A percentile compares a stretch with the other conserved stretches of the same genome.
These are phyloP conservation scores for Drosophila meridiana DNA, from an alignment of 2,888 invertebrate species.

Conservation along the genomic window DNA sequence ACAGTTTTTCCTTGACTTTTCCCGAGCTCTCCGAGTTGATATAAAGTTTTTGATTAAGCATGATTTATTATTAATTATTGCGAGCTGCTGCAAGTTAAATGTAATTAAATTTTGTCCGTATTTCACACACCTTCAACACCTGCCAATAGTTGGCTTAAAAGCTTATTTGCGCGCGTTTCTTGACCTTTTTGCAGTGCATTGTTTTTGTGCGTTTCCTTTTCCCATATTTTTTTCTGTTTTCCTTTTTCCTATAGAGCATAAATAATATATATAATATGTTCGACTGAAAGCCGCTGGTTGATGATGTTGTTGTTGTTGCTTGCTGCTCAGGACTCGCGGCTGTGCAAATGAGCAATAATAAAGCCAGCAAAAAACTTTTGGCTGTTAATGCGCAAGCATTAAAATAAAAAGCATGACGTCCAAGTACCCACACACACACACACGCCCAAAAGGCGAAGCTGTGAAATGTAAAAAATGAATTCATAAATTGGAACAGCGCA, in stretches of 20 bases:
- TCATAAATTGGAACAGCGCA: slow-evolving; percentile 60
- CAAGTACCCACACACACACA: slow-evolving; percentile 14
- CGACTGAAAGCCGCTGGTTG: slow-evolving; percentile 32
- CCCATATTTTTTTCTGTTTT: neutral
- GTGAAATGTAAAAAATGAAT: slow-evolving; percentile 43
- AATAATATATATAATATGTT: slow-evolving; percentile 37
- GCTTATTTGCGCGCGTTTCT: slow-evolving; percentile 2
- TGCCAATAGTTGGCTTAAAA: slow-evolving; percentile 1
- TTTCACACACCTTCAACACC: neutral
- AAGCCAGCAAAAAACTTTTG: slow-evolving; percentile 63
- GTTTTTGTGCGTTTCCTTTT: neutral
- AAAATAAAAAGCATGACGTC: slow-evolving; percentile 50
- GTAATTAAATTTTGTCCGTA: neutral
- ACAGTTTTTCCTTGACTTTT: slow-evolving; percentile 9
- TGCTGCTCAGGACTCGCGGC: slow-evolving; percentile 31
- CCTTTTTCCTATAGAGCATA: slow-evolving; percentile 8
- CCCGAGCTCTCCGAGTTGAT: slow-evolving; percentile 5
- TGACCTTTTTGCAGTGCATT: slow-evolving; percentile 9
- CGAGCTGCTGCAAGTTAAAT: neutral
- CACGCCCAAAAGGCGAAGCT: slow-evolving; percentile 49
- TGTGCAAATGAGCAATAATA: slow-evolving; percentile 73
- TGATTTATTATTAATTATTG: neutral
- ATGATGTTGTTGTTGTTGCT: slow-evolving; percentile 29
- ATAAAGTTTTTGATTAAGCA: slow-evolving; percentile 10
- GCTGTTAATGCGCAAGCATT: slow-evolving; percentile 72